Evolutionary conservation across 2,797 vertebrate genomes (phyloP), one percentile per base, ranked within the genome.

Genomic region (Mallotus villosus): DNA sequence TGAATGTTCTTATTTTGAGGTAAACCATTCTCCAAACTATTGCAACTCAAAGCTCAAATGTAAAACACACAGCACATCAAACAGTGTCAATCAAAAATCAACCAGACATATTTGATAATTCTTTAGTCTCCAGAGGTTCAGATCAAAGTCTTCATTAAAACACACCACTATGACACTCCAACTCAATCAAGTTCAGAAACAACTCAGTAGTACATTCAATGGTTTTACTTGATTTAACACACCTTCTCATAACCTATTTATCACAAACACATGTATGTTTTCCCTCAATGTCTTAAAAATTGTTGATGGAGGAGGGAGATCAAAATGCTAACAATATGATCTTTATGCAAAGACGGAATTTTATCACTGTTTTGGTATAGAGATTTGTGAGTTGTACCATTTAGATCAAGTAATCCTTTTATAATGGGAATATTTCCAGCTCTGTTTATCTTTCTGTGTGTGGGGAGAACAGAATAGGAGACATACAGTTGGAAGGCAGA

Each of bases 171-270:
- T 79, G 83, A 83, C 85, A 82, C 78, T 86, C 74, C 73, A 81
- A 86, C 86, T 85, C 83, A 88, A 87, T 89, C 73, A 61, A 70
- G 57, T 55, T 21, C 4, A 1, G 29, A 68, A 67, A 77, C 37
- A 41, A 41, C 9, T 41, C 37, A 41, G 11, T 14, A 41, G 11
- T 14, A 14, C 67, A 72, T 65, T 82, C 21, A 81, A 78, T 58
- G 72, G 68, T 72, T 85, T 84, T 73, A 80, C 87, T 85, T 68
- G 2, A 83, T 85, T 86, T 78, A 85, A 86, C 83, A 76, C 79
- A 78, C 41, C 41, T 46, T 46, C 11, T 46, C 41, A 46, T 46
- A 8, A 3, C 12, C 11, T 14, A 46, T 46, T 46, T 12, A 46
- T 46, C 41, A 46, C 83, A 78, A 46, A 11, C 41, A 46, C 83